Conservation (phyloP, 2,888 invertebrate species). For the Spilarctia lutea region DNA sequence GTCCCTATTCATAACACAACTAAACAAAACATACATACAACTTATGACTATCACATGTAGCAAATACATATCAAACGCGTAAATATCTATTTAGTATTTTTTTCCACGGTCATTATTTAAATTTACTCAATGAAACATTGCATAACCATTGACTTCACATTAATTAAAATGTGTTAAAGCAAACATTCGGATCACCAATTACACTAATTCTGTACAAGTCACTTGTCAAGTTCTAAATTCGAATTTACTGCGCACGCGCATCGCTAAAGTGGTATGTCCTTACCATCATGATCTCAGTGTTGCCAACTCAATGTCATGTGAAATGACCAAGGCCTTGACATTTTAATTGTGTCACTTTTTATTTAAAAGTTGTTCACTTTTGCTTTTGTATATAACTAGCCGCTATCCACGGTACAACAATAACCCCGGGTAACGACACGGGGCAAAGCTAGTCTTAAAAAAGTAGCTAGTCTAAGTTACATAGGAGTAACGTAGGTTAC, state of each 20-base stretch:
- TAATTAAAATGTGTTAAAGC: constrained; percentile 43
- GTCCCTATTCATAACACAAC: neutral
- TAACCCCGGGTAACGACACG: too few relatives aligned
- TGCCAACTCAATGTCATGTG: constrained; percentile 19
- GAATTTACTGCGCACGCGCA: constrained; percentile 60
- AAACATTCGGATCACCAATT: constrained; percentile 40
- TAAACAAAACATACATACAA: neutral
- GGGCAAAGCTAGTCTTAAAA: too few relatives aligned
- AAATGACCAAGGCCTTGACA: constrained; percentile 41
- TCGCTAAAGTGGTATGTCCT: constrained; percentile 63
- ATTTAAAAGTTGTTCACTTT: constrained; percentile 3
- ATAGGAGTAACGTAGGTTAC: too few relatives aligned
- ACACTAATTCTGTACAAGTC: constrained; percentile 39
- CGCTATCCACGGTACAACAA: too few relatives aligned
- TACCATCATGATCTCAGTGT: constrained; percentile 42
- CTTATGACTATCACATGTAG: neutral
- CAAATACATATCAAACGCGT: constrained; percentile 11
- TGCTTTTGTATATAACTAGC: neutral
- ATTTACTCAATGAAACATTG: constrained; percentile 26
- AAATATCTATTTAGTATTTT: constrained; percentile 20
- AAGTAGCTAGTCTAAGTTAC: too few relatives aligned
- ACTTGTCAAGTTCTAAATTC: constrained; percentile 56
- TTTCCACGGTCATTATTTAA: constrained; percentile 17
- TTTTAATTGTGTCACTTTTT: constrained; percentile 19
- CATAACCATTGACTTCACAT: constrained; percentile 33